Evolutionary conservation across 2,888 invertebrate genomes (phyloP).

Genomic region (Ctena decussata): DNA sequence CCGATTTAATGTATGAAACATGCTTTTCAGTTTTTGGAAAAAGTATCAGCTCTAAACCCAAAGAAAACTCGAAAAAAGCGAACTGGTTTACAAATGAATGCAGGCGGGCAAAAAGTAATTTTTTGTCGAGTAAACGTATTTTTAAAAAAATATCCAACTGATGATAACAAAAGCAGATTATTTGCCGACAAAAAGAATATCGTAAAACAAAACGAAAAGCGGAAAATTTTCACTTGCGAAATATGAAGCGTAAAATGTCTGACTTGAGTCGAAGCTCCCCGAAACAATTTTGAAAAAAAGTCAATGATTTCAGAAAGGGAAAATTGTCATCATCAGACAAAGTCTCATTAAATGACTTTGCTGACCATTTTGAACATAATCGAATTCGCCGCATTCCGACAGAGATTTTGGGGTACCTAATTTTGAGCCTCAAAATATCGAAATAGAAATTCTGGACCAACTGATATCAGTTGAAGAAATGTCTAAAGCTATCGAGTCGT

Average conservation of each 20-base stretch:
- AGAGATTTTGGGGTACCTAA: not conserved
- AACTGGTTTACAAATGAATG: too few relatives aligned
- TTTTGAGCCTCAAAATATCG: not conserved
- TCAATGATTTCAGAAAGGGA: not conserved
- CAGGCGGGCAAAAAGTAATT: too few relatives aligned
- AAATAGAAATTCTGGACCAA: conserved; percentile 10
- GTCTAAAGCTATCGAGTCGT: not conserved
- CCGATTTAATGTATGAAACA: too few relatives aligned
- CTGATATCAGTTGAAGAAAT: conserved; percentile 22
- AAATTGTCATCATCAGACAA: not conserved
- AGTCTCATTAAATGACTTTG: not conserved
- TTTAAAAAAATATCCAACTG: too few relatives aligned
- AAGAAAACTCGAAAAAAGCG: too few relatives aligned
- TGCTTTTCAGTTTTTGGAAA: too few relatives aligned
- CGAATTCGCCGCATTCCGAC: not conserved
- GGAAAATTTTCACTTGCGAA: not conserved
- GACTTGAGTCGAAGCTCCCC: not conserved
- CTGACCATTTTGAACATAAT: not conserved
- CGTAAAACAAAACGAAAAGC: too few relatives aligned
- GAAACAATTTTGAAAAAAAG: not conserved
- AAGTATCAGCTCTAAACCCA: too few relatives aligned
- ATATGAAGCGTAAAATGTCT: not conserved
- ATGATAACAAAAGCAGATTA: too few relatives aligned
- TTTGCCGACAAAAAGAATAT: too few relatives aligned
- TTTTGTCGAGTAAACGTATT: too few relatives aligned